Evolutionary conservation across 2,888 invertebrate genomes (phyloP), one percentile per base, ranked within the genome.

Genomic region (Pogonocherus hispidulus): DNA sequence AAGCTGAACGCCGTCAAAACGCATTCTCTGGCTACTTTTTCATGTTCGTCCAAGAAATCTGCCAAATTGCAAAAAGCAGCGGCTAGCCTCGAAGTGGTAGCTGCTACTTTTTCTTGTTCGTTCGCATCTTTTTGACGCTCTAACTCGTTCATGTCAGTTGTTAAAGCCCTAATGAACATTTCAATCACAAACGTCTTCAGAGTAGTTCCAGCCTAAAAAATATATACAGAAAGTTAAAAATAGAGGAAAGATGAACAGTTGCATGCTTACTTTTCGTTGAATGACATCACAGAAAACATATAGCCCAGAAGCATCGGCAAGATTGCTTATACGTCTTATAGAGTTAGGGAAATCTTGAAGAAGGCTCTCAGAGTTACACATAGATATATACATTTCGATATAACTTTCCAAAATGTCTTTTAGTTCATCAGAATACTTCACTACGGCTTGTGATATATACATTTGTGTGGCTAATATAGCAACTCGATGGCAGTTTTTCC

Each of bases 1-100:
- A 94, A 86, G 51, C 92, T 92, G 86, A 94, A 94, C 0, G 93
- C 92, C 0, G 94, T 93, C 44, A 94, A 87, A 0, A 91, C 85
- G 79, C 93, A 93, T 85, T 94, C 94, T 75, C 90, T 87, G 54
- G 89, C 88, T 27, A 93, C 87, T 16, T 90, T 88, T 19, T 88
- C 84, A 79, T 91, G 90, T 63, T 87, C 87, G 19, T 88, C 84
- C 37, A 93, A 86, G 49, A 91, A 83, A 54, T 88, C 86, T 1
- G 92, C 91, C 51, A 94, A 84, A 74, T 90, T 89, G 5, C 90
- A 84, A 84, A 93, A 92, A 83, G 91, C 91, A 69, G 84, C 81
- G 4, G 91, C 87, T 23, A 92, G 84, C 23, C 90, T 87, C 18
- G 89, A 89, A 16, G 89, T 90, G 0, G 88, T 86, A 76, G 88